Base-by-base conservation (phyloP, 2,797 vertebrate genomes). In the Acropternis orthonyx region DNA sequence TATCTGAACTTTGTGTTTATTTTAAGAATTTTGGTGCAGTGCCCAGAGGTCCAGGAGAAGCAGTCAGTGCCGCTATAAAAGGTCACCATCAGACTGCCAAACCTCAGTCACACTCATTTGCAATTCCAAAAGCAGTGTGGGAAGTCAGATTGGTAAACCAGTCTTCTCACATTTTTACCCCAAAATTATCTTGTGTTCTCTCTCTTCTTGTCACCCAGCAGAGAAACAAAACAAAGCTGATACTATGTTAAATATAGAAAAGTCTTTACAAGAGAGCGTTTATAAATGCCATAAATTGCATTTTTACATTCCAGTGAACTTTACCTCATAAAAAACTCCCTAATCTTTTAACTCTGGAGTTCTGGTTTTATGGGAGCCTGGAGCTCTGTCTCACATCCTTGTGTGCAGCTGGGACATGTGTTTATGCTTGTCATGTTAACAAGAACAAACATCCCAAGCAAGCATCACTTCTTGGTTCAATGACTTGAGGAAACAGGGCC, bases 351-450 rank as follows among this genome's bases (percentile, higher is more conserved):
- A 37, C 14, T 10, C 34, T 43, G 12, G n/a, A 32, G 6, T 62
- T 85, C 46, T 88, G 65, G 22, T 62, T 81, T 65, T n/a, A 22
- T 30, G 20, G 22, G 26, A 86, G 39, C 30, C 39, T 89, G 63
- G 59, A 90, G 12, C 41, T 37, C 76, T 79, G 85, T 55, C 23
- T 86, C 44, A 15, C 1, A 0, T 71, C 54, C 65, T 37, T 93
- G 34, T 27, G n/a, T 51, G 39, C 59, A 56, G 59, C 76, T 88
- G 72, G 67, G 37, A 88, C 51, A 61, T 83, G n/a, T 88, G 82
- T 88, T 97, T 93, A 88, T 90, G 46, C 67, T 91, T 76, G 41
- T 39, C 44, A 28, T 26, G 32, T 92, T 48, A 86, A 89, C 65
- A 92, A 74, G 89, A 84, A 72, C 69, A 95, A 95, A 91, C 44